Conservation (phyloP, 2,797 vertebrate species). For the Propithecus deckenii region DNA sequence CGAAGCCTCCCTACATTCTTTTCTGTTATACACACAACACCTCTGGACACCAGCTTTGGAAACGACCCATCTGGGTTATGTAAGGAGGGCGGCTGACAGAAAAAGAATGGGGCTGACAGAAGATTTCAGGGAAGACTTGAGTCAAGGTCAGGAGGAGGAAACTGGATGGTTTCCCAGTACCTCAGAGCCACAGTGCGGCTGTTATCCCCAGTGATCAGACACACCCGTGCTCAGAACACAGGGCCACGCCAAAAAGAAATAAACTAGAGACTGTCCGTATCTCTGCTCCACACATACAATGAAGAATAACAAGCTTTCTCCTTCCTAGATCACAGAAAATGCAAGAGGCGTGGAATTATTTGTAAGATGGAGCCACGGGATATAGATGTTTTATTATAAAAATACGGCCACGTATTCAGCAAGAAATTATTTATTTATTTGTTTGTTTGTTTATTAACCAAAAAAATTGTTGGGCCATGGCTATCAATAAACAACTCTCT, state of each 20-base stretch:
- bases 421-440: background rate
- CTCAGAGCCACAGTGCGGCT: background rate
- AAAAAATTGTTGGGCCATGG: background rate
- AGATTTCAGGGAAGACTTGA: constrained; percentile 13
- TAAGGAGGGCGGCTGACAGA: background rate
- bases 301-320: background rate
- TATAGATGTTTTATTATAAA: background rate
- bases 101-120: background rate
- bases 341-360: background rate
- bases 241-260: background rate
- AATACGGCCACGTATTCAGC: background rate
- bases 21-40: background rate
- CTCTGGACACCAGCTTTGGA: background rate
- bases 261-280: background rate
- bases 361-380: background rate
- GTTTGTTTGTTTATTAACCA: background rate
- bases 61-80: background rate
- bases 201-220: constrained; percentile 12
- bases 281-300: background rate
- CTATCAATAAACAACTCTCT: background rate
- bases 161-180: background rate
- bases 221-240: background rate
- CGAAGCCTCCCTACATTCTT: background rate
- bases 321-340: background rate
- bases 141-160: constrained; percentile 51